Conservation (phyloP, 2,113 vertebrate species). For the Limanda limanda region DNA sequence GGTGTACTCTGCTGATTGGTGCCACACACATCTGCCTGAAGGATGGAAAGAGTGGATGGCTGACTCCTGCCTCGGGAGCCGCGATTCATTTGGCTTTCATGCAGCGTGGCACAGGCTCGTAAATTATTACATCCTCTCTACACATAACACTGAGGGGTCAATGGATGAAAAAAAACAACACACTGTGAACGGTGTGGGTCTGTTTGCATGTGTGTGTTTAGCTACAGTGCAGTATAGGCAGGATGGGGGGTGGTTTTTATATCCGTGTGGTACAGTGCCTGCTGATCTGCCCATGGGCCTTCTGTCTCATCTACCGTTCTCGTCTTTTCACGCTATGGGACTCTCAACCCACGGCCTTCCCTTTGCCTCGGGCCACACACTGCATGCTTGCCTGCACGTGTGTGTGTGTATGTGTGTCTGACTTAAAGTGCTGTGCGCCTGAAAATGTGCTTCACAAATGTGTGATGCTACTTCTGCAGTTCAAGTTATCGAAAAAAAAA, state of each 20-base stretch:
- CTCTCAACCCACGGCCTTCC: conserved; percentile 64
- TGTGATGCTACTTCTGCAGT: conserved; percentile 8
- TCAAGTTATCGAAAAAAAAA: conserved; percentile 47
- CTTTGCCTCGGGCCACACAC: conserved; percentile 64
- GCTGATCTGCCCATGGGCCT: conserved; percentile 70
- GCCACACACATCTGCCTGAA: conserved; percentile 60
- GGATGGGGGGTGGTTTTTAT: conserved; percentile 41
- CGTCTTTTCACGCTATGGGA: conserved; percentile 70
- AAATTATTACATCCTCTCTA: conserved; percentile 54
- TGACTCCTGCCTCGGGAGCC: conserved; percentile 28
- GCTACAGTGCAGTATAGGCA: conserved; percentile 32
- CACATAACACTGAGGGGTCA: conserved; percentile 37
- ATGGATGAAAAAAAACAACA: conserved; percentile 30
- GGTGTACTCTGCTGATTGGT: conserved; percentile 50
- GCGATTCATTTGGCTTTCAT: conserved; percentile 62
- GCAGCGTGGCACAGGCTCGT: conserved; percentile 47
- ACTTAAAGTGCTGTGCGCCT: conserved; percentile 28
- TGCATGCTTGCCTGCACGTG: conserved; percentile 46
- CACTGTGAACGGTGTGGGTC: conserved; percentile 18
- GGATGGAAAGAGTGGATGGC: conserved; percentile 46
- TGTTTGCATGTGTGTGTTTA: conserved; percentile 37
- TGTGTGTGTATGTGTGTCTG: neutral
- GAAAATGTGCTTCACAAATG: conserved; percentile 25
- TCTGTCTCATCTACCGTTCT: conserved; percentile 69
- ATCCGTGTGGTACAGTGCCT: conserved; percentile 60